Evolutionary conservation across 2,888 invertebrate genomes (phyloP).

Genomic region (Entomobrya multifasciata): DNA sequence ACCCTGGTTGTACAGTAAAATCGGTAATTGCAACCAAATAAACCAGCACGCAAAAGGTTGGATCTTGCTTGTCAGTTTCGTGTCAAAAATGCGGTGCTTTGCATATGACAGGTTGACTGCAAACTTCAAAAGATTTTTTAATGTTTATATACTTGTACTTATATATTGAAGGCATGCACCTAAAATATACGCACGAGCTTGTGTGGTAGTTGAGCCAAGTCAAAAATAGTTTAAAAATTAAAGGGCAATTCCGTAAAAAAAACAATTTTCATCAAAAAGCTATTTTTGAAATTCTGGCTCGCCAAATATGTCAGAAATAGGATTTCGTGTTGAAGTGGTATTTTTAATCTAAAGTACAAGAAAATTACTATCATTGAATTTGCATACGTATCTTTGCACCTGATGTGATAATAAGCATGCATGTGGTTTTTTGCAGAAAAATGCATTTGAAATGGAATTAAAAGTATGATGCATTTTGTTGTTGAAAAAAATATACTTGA

Average conservation of each 20-base stretch:
- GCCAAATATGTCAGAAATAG: neutral
- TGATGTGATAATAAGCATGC: slow-evolving; percentile 6
- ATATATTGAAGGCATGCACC: too few species aligned
- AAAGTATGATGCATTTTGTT: slow-evolving; percentile 5
- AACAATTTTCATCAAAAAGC: neutral
- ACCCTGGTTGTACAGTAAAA: neutral
- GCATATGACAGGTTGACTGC: slow-evolving; percentile 13
- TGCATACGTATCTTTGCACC: neutral
- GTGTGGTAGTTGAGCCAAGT: neutral
- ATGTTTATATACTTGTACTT: neutral
- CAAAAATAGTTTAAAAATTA: neutral
- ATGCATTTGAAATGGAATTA: too few species aligned
- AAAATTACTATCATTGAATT: neutral
- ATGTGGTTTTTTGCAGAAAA: neutral
- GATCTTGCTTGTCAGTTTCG: slow-evolving; percentile 14
- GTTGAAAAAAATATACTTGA: neutral
- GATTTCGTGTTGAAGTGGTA: neutral
- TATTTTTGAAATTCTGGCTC: neutral
- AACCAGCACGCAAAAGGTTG: slow-evolving; percentile 12
- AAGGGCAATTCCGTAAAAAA: neutral
- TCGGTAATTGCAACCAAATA: neutral
- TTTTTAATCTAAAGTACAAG: neutral
- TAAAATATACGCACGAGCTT: slow-evolving; percentile 29
- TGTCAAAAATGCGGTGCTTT: slow-evolving; percentile 20
- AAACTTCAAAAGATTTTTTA: neutral